Evolutionary conservation across 2,797 vertebrate genomes (phyloP).

Genomic region (Pyrocephalus nanus): DNA sequence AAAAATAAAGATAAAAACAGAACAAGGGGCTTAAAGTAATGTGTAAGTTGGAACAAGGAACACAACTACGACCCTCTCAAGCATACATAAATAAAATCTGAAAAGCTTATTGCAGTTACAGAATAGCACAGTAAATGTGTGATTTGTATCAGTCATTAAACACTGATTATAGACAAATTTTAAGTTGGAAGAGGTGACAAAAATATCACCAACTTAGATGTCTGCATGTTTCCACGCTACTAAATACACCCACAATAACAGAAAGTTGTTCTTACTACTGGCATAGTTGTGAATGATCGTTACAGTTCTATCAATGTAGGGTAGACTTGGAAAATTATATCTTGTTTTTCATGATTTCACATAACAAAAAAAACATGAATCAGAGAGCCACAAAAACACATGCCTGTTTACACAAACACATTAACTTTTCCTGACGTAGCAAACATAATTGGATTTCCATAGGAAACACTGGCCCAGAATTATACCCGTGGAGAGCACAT

Average conservation of each 20-base stretch:
- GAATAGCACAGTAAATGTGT: neutral
- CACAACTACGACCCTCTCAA: neutral
- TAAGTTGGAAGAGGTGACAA: too few relatives aligned
- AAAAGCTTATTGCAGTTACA: neutral
- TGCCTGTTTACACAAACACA: neutral
- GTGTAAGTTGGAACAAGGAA: neutral
- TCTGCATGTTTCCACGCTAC: neutral
- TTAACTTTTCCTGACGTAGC: neutral
- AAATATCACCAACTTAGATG: neutral
- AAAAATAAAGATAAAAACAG: neutral
- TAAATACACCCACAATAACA: neutral
- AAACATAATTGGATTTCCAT: neutral
- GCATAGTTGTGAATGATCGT: neutral
- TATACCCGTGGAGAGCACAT: neutral
- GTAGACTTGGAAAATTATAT: neutral
- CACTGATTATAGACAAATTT: neutral
- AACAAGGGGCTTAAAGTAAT: neutral
- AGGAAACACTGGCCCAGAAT: neutral
- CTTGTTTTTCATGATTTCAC: neutral
- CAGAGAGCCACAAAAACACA: neutral
- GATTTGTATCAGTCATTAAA: neutral
- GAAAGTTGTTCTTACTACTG: neutral
- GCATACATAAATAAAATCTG: neutral
- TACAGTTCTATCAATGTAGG: neutral
- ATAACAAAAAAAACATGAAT: neutral